Evolutionary conservation across 1,140 invertebrate genomes (phyloP), one percentile per base, ranked within the genome.

Genomic region (Schlechtendalia chinensis): DNA sequence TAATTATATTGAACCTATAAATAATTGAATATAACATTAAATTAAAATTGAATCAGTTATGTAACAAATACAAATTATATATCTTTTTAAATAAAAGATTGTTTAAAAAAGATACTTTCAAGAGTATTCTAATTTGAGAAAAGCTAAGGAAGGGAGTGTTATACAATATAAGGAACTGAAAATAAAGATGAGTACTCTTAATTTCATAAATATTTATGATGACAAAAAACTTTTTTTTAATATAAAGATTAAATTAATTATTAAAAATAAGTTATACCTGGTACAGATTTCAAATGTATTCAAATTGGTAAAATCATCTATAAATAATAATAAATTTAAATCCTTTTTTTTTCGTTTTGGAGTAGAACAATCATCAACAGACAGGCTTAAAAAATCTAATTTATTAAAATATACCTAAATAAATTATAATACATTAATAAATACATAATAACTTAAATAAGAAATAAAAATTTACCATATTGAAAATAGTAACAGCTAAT

Each of bases 331-430:
- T 47, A 79, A 19, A 63, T 45, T 63, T 3, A 79, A 63, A 50
- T 79, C 58, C 50, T 45, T 22, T 19, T 79, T 79, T 79, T 79
- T 58, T 50, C 39, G 29, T 29, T 79, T 79, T n/a, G 74, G 32
- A 19, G 22, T 50, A 19, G 58, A 2, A n/a, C n/a, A 79, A 45
- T 61, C 39, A n/a, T 50, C 19, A 17, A 45, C 27, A 22, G 32
- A 12, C 19, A 56, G 27, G 0, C 5, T 74, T 14, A 27, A 54
- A 17, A 45, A 27, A 56, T 74, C 19, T 22, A 32, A 74, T 45
- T 75, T 39, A 75, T 58, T 75, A 59, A 58, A 58, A 75, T 75
- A 75, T 50, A 75, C 54, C 72, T 75, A 56, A 74, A 74, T 24
- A 75, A 39, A 22, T 24, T 16, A 12, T 12, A 17, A 32, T 56